These are phyloP conservation scores for Bombus confusus DNA, from an alignment of 1,140 invertebrate genomes.

Conservation along the genomic window DNA sequence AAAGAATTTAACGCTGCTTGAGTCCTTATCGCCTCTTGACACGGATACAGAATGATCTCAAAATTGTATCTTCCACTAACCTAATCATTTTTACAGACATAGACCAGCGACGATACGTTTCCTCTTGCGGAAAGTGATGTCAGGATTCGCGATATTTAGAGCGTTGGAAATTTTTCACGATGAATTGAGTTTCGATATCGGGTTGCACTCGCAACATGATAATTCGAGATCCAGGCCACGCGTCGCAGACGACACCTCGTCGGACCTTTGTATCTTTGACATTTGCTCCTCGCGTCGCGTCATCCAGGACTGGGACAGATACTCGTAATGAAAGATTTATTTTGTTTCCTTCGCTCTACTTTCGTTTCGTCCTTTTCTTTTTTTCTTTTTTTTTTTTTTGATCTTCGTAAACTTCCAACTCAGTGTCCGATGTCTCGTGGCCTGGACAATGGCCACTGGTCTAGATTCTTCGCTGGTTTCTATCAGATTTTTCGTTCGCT, in stretches of 20 bases:
- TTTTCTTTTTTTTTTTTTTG: too few species aligned
- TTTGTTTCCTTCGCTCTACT: too few species aligned
- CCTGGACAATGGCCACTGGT: neutral
- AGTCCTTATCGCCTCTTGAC: neutral
- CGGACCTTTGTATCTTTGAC: neutral
- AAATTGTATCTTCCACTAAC: too few species aligned
- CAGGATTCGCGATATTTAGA: neutral
- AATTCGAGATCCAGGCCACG: neutral
- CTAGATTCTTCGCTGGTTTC: neutral
- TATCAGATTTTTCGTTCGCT: neutral
- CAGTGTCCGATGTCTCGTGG: neutral
- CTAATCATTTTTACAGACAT: too few species aligned
- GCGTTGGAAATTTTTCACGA: neutral
- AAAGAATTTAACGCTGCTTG: neutral
- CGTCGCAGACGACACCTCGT: too few species aligned
- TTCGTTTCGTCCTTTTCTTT: neutral
- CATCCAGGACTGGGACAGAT: neutral
- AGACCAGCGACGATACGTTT: neutral
- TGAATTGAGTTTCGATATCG: neutral
- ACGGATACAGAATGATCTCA: too few species aligned
- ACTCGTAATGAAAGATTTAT: neutral
- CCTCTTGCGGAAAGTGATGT: too few species aligned
- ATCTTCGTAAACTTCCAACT: neutral
- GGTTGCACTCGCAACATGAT: neutral
- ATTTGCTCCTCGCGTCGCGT: neutral